Conservation (phyloP, 2,113 vertebrate species). For the Brienomyrus brachyistius region DNA sequence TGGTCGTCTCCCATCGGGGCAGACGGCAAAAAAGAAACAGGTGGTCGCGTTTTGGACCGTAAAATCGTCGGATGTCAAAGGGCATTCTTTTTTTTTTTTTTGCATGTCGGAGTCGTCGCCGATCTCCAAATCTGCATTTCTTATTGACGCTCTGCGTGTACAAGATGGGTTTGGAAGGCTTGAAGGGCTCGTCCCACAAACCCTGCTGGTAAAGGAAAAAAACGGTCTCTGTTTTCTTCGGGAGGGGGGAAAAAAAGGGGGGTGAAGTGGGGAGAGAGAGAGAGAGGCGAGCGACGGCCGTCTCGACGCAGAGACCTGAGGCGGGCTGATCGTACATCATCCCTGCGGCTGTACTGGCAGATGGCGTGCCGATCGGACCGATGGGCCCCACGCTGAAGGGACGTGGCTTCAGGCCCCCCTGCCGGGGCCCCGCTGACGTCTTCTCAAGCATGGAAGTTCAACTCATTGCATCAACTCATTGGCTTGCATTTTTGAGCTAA, state of each 20-base stretch:
- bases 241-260: not conserved
- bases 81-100: not conserved
- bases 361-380: not conserved
- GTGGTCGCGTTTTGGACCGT: slow-evolving; percentile 3
- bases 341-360: not conserved
- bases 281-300: not conserved
- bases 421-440: not conserved
- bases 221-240: not conserved
- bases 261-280: not conserved
- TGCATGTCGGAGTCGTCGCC: not conserved
- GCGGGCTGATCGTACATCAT: not conserved
- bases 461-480: not conserved
- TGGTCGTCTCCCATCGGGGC: not conserved
- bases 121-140: not conserved
- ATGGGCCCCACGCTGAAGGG: not conserved
- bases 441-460: not conserved
- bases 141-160: not conserved
- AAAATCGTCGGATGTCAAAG: not conserved
- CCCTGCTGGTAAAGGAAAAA: not conserved
- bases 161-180: not conserved
- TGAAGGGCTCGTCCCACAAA: not conserved
- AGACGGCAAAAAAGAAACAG: slow-evolving; percentile 31
- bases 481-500: not conserved
- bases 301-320: not conserved
- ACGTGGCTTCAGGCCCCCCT: not conserved